A percentile compares a stretch with the other conserved stretches of the same genome.
Evolutionary conservation across 2,888 invertebrate species (phyloP).

Genomic region (Anaspis maculata): DNA sequence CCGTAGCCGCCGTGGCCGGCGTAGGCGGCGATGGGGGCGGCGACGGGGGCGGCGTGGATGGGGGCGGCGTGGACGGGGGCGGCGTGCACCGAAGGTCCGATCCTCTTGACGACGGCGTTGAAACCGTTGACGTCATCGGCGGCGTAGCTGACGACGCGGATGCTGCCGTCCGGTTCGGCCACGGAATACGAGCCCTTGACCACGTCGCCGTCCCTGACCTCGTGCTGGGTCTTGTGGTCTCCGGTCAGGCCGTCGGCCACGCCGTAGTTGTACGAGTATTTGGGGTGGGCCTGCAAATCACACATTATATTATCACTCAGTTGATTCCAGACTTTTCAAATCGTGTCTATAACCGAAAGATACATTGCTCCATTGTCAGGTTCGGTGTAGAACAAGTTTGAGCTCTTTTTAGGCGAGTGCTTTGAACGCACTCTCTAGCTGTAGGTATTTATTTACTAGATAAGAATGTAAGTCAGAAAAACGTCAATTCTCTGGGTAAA

Average conservation of each 20-base stretch:
- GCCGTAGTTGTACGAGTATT: slow-evolving; percentile 48
- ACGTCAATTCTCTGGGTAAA: too few species aligned
- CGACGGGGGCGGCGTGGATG: slow-evolving; percentile 2
- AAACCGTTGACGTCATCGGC: slow-evolving; percentile 31
- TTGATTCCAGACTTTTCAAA: not conserved
- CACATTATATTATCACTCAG: too few species aligned
- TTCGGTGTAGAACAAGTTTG: too few species aligned
- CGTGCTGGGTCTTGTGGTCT: slow-evolving; percentile 51
- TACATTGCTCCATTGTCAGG: too few species aligned
- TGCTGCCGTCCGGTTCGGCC: slow-evolving; percentile 29
- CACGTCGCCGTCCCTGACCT: slow-evolving; percentile 50
- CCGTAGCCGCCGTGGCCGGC: slow-evolving; percentile 3
- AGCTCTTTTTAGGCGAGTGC: too few species aligned
- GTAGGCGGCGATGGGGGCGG: slow-evolving; percentile 1
- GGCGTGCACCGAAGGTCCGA: slow-evolving; percentile 48
- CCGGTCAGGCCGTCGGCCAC: slow-evolving; percentile 52
- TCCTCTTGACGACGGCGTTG: slow-evolving; percentile 55
- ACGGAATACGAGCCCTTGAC: slow-evolving; percentile 39
- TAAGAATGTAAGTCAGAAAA: too few species aligned
- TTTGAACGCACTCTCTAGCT: too few species aligned
- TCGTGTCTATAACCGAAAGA: too few species aligned
- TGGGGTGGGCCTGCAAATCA: slow-evolving; percentile 43
- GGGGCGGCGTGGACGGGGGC: slow-evolving; percentile 11
- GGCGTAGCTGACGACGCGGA: slow-evolving; percentile 30
- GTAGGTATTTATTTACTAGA: too few species aligned